Percentiles rank a stretch among this genome's conserved stretches.
These are phyloP conservation scores for Siniperca chuatsi DNA, from an alignment of 2,113 vertebrate genomes.

Conservation along the genomic window DNA sequence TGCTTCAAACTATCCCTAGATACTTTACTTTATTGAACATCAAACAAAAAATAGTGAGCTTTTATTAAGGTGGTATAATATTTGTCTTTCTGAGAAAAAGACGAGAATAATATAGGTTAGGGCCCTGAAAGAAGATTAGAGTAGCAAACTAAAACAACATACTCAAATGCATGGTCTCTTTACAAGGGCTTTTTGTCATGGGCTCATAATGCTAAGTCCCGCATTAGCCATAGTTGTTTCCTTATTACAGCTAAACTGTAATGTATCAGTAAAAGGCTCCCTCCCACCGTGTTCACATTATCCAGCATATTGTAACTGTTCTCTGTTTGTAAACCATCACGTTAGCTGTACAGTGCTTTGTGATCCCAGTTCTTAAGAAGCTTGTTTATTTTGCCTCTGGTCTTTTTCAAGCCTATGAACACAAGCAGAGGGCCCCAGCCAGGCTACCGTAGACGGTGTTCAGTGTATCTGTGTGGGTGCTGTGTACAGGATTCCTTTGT, in stretches of 20 bases:
- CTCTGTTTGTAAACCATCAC: not conserved
- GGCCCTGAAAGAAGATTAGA: not conserved
- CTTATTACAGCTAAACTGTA: constrained; percentile 2
- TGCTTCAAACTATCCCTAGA: constrained; percentile 7
- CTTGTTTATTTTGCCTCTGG: constrained; percentile 11
- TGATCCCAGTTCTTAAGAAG: constrained; percentile 21
- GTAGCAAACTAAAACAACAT: not conserved
- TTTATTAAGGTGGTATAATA: not conserved
- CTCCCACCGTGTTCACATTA: not conserved
- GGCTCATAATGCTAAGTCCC: not conserved
- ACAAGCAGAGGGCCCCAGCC: constrained; percentile 15
- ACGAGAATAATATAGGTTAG: not conserved
- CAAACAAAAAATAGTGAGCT: not conserved
- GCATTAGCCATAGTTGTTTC: not conserved
- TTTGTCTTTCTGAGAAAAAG: not conserved
- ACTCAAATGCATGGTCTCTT: not conserved
- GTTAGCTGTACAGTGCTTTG: not conserved
- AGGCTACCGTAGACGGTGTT: constrained; percentile 42
- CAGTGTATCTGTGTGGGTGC: constrained; percentile 58
- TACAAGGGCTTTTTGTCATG: constrained; percentile 5
- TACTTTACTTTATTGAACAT: constrained; percentile 6
- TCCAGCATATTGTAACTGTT: not conserved
- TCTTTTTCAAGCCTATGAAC: constrained; percentile 39
- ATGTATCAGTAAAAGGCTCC: constrained; percentile 9
- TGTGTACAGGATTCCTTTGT: constrained; percentile 78